Base-by-base conservation (phyloP, 2,113 vertebrate species). In the Garra rufa region DNA sequence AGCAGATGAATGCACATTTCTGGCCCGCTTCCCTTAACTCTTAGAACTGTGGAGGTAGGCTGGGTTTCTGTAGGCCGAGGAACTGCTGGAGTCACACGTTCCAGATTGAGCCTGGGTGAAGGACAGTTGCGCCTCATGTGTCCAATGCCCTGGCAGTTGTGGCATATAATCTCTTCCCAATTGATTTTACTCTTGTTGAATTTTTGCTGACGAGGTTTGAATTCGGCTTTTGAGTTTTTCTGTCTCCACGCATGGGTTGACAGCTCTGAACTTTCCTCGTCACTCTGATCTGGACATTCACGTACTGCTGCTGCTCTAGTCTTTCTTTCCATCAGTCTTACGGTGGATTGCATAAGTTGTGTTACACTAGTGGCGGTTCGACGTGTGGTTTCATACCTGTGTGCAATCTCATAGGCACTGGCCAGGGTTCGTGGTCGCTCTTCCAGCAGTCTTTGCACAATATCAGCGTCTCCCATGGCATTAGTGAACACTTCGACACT, bases 401-500 rank as follows among this genome's bases (percentile, higher is more conserved):
- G n/a, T n/a, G n/a, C n/a, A n/a, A n/a, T n/a, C n/a, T n/a, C n/a
- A n/a, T n/a, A n/a, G n/a, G n/a, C n/a, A n/a, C n/a, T n/a, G n/a
- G n/a, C n/a, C n/a, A n/a, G n/a, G n/a, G n/a, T n/a, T n/a, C n/a
- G n/a, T n/a, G n/a, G n/a, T n/a, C n/a, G n/a, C n/a, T n/a, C n/a
- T n/a, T n/a, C n/a, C n/a, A n/a, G n/a, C n/a, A n/a, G n/a, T 83
- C 70, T 10, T 21, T 41, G 74, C 9, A 76, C 71, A 3, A 88
- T 79, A 2, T 88, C 83, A 44, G 85, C 63, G 65, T 86, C 74
- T 3, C 75, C 82, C 28, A 85, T n/a, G 0, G 69, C 80, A 13
- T 88, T 84, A 38, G 87, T 88, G 34, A 88, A 89, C 21, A 87
- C 80, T n/a, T 90, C 82, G 1, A 88, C 50, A 13, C n/a, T 59